These are phyloP conservation scores for Habroteleia sp. DNA, from an alignment of 2,888 invertebrate genomes.

Conservation along the genomic window DNA sequence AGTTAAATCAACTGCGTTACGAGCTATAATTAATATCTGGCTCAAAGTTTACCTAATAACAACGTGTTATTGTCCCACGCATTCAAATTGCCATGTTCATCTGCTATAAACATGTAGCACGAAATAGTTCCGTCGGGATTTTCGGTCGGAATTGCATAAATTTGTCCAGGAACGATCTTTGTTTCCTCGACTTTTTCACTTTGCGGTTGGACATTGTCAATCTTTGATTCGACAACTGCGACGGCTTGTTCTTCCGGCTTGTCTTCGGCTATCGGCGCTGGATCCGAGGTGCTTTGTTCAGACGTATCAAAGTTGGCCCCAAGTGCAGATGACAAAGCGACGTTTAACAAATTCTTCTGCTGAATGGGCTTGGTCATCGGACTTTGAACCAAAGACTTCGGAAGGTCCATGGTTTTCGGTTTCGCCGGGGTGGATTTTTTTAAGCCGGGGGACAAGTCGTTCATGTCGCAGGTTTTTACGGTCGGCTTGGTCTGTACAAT, in stretches of 20 bases:
- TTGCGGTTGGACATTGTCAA: constrained; percentile 16
- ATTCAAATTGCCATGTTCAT: constrained; percentile 86
- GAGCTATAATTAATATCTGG: too few species aligned
- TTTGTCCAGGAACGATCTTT: constrained; percentile 84
- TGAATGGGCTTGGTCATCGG: constrained; percentile 31
- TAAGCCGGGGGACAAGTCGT: constrained; percentile 9
- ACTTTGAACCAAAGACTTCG: constrained; percentile 36
- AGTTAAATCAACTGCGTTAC: too few species aligned
- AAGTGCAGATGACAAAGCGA: constrained; percentile 63
- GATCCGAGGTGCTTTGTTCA: constrained; percentile 68
- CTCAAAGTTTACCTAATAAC: constrained; percentile 9
- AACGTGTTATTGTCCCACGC: constrained; percentile 87
- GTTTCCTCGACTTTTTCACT: constrained; percentile 68
- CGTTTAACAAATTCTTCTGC: constrained; percentile 70
- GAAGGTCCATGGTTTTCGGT: constrained; percentile 6
- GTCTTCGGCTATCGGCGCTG: constrained; percentile 64
- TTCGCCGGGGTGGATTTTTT: constrained; percentile 15
- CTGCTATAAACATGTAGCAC: constrained; percentile 88
- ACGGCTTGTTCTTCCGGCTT: constrained; percentile 55
- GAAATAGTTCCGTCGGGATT: constrained; percentile 88
- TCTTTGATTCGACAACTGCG: constrained; percentile 63
- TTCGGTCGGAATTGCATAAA: constrained; percentile 88
- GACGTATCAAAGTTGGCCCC: constrained; percentile 52
- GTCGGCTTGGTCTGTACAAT: constrained; percentile 2
- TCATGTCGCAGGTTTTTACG: not conserved